Evolutionary conservation across 2,113 vertebrate genomes (phyloP).

Genomic region (Megatriorchis doriae): DNA sequence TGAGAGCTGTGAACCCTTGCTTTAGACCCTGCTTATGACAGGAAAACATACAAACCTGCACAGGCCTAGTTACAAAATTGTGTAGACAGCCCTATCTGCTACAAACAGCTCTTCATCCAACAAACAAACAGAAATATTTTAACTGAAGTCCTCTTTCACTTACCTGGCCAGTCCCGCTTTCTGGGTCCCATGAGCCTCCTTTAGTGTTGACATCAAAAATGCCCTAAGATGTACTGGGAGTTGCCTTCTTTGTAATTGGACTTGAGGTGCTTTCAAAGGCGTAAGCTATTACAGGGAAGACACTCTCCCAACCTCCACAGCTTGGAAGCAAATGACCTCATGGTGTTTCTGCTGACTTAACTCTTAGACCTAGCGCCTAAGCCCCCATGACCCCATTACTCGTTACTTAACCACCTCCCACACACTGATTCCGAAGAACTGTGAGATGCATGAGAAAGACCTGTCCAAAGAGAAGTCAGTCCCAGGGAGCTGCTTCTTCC

Average conservation of each 20-base stretch:
- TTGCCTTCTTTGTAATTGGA: background rate
- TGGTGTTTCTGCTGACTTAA: background rate
- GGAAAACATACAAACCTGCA: background rate
- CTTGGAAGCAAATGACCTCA: background rate
- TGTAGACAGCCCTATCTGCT: background rate
- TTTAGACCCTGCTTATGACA: background rate
- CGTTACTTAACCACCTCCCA: background rate
- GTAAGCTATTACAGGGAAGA: background rate
- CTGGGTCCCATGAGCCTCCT: slow-evolving; percentile 32
- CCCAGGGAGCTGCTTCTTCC: background rate
- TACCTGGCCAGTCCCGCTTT: slow-evolving; percentile 45
- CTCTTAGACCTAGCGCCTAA: background rate
- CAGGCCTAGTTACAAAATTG: background rate
- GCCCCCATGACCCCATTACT: background rate
- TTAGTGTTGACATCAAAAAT: slow-evolving; percentile 51
- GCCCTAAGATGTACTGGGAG: slow-evolving; percentile 55
- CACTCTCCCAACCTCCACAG: background rate
- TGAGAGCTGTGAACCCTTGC: background rate
- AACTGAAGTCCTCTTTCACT: slow-evolving; percentile 31
- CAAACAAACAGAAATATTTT: background rate
- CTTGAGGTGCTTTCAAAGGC: background rate
- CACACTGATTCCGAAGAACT: background rate
- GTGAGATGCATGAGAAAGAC: background rate
- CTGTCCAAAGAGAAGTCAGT: background rate
- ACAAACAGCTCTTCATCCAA: background rate